Conservation (phyloP, 1,140 invertebrate genomes). For the Caenorhabditis briggsae region DNA sequence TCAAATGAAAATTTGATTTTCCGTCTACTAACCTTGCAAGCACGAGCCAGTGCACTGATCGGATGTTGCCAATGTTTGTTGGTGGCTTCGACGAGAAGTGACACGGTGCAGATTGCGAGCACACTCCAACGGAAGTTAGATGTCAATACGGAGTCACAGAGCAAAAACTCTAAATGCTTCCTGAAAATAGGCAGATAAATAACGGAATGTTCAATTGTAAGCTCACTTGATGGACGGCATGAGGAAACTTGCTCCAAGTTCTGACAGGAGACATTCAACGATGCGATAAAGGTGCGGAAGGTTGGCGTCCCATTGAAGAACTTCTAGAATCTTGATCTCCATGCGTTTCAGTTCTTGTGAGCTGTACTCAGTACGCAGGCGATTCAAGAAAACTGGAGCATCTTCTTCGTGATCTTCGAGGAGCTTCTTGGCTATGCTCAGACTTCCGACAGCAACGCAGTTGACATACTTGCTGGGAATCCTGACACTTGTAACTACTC, state of each 20-base stretch:
- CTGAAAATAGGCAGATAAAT: constrained; percentile 31
- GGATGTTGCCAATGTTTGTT: constrained; percentile 50
- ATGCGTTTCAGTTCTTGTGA: constrained; percentile 57
- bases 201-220: neutral
- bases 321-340: constrained; percentile 49
- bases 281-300: constrained; percentile 51
- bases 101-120: constrained; percentile 43
- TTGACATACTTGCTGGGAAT: constrained; percentile 64
- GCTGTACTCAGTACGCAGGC: constrained; percentile 53
- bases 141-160: constrained; percentile 43
- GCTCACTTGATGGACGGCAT: constrained; percentile 44
- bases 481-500: constrained; percentile 47
- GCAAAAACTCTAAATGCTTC: constrained; percentile 35
- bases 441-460: constrained; percentile 63
- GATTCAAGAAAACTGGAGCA: constrained; percentile 35
- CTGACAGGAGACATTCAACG: constrained; percentile 51
- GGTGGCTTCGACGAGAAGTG: constrained; percentile 52
- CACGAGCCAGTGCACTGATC: neutral
- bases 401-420: constrained; percentile 62
- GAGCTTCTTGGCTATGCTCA: constrained; percentile 64
- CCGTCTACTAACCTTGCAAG: neutral
- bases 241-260: constrained; percentile 49
- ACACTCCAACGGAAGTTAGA: constrained; percentile 45
- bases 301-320: constrained; percentile 52
- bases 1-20: neutral